A percentile compares a stretch with the other conserved stretches of the same genome.
Evolutionary conservation across 2,797 vertebrate species (phyloP).

Genomic region (Syngnathus rostellatus): DNA sequence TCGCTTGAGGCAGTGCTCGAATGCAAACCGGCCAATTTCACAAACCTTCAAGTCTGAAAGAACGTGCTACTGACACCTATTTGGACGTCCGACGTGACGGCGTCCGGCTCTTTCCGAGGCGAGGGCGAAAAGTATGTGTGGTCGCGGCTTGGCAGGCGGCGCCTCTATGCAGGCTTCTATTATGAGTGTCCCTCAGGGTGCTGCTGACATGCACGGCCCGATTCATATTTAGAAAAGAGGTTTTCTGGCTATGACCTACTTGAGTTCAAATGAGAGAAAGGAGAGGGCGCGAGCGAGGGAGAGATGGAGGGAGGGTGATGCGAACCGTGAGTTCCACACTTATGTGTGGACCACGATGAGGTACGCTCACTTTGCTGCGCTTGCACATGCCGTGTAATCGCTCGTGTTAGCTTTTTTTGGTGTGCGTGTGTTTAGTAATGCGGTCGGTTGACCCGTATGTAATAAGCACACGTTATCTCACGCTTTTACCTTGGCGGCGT

Average conservation of each 20-base stretch:
- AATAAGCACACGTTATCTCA: slow-evolving; percentile 13
- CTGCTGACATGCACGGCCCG: slow-evolving; percentile 61
- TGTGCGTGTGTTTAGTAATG: slow-evolving; percentile 25
- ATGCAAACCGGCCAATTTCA: neutral
- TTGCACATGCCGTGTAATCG: neutral
- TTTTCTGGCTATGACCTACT: slow-evolving; percentile 68
- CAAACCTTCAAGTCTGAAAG: neutral
- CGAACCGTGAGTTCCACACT: slow-evolving; percentile 19
- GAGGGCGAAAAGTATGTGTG: slow-evolving; percentile 17
- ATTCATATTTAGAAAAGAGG: slow-evolving; percentile 71
- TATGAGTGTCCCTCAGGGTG: slow-evolving; percentile 66
- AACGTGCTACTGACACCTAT: neutral
- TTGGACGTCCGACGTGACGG: too few relatives aligned
- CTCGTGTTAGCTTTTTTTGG: slow-evolving; percentile 13
- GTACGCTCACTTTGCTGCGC: slow-evolving; percentile 19
- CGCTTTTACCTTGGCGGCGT: slow-evolving; percentile 83
- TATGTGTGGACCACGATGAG: slow-evolving; percentile 20
- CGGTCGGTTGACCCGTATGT: slow-evolving; percentile 31
- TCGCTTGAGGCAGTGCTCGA: neutral
- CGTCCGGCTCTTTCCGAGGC: too few relatives aligned
- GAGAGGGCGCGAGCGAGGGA: slow-evolving; percentile 13
- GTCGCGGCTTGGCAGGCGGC: slow-evolving; percentile 37
- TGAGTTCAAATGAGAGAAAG: slow-evolving; percentile 52
- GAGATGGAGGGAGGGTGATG: slow-evolving; percentile 20
- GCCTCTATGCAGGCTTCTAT: slow-evolving; percentile 59